Conservation (phyloP, 2,113 vertebrate species). For the Struthio camelus region DNA sequence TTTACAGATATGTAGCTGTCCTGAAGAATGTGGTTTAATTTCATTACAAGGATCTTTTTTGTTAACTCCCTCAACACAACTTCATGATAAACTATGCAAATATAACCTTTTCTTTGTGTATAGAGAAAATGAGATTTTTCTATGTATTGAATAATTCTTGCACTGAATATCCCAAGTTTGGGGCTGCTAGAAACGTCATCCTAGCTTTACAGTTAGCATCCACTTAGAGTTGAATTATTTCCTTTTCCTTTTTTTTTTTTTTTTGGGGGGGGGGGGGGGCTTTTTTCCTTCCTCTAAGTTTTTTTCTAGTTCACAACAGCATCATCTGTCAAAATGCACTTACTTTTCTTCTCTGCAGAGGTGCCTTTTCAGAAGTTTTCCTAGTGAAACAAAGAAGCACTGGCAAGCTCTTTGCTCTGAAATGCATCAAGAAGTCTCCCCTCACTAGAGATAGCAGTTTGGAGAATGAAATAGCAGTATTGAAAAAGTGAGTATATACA, state of each 20-base stretch:
- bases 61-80: neutral
- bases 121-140: neutral
- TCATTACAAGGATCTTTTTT: neutral
- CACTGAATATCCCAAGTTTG: neutral
- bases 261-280: too few relatives aligned
- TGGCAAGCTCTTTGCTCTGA: constrained; percentile 88
- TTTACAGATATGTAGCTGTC: neutral
- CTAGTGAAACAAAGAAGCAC: constrained; percentile 90
- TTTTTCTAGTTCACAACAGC: neutral
- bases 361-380: constrained; percentile 93
- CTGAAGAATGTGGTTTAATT: neutral
- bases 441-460: constrained; percentile 85
- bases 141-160: neutral
- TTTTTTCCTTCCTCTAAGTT: neutral
- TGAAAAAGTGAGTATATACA: constrained; percentile 83
- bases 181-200: neutral
- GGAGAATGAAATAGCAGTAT: constrained; percentile 92
- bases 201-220: neutral
- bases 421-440: constrained; percentile 93
- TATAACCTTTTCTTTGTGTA: neutral
- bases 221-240: neutral
- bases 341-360: constrained; percentile 72
- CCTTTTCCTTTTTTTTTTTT: accelerated
- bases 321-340: neutral
- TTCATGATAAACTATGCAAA: neutral